Percentiles rank a stretch among this genome's conserved stretches.
Evolutionary conservation across 1,140 invertebrate genomes (phyloP).

Genomic region (Drosophila kohkoa): DNA sequence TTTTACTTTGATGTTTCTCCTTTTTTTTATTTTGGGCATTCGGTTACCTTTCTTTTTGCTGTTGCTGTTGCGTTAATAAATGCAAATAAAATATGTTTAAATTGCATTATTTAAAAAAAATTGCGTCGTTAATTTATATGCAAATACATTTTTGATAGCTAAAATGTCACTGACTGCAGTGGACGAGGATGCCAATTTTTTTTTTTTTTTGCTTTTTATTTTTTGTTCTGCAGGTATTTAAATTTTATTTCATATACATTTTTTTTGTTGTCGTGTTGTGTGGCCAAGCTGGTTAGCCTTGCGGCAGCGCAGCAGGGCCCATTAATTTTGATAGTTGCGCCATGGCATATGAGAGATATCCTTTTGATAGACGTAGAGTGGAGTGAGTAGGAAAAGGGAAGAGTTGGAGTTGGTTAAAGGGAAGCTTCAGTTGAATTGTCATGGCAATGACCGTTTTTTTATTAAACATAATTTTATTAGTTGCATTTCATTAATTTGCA

Average conservation of each 20-base stretch:
- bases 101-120: constrained; percentile 80
- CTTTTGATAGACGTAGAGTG: constrained; percentile 56
- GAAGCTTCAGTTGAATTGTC: constrained; percentile 47
- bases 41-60: constrained; percentile 44
- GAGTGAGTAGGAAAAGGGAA: not conserved
- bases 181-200: not conserved
- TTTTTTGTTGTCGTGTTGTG: constrained; percentile 63
- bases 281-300: constrained; percentile 26
- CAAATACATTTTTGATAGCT: constrained; percentile 82
- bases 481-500: constrained; percentile 78
- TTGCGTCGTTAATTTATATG: constrained; percentile 80
- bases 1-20: constrained; percentile 71
- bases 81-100: constrained; percentile 83
- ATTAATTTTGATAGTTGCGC: constrained; percentile 79
- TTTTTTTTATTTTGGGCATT: constrained; percentile 46
- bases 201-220: constrained; percentile 14
- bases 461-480: constrained; percentile 82
- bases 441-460: constrained; percentile 54
- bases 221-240: constrained; percentile 63
- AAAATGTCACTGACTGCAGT: constrained; percentile 78
- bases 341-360: constrained; percentile 68
- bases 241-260: constrained; percentile 69
- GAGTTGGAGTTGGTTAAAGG: constrained; percentile 4
- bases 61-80: constrained; percentile 65
- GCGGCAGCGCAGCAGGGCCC: constrained; percentile 42